These are phyloP conservation scores for Trochalopteron elliotii DNA, from an alignment of 2,113 vertebrate species.

Conservation along the genomic window DNA sequence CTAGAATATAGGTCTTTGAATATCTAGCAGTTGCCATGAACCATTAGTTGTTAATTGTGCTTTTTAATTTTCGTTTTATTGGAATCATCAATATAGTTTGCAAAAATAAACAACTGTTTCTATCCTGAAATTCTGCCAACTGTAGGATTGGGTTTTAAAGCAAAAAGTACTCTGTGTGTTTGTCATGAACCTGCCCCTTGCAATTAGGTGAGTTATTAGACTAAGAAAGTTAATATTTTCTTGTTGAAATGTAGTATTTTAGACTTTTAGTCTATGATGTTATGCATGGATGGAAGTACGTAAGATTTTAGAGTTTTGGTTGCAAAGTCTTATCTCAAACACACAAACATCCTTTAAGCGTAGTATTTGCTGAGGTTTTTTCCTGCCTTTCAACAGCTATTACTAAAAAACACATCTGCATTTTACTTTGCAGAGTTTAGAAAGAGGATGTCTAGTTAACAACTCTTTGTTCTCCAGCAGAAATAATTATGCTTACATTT, in stretches of 20 bases:
- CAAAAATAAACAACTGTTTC: background rate
- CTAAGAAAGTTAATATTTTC: background rate
- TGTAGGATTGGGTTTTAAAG: background rate
- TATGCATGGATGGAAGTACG: background rate
- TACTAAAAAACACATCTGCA: background rate
- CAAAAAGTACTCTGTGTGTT: background rate
- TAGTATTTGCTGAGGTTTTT: background rate
- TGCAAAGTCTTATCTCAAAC: background rate
- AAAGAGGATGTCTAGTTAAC: background rate
- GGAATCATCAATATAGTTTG: background rate
- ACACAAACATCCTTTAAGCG: background rate
- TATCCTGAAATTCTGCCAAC: background rate
- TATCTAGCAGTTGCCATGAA: background rate
- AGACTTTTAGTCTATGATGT: background rate
- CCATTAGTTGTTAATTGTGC: background rate
- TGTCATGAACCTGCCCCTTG: background rate
- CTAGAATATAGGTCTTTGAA: background rate
- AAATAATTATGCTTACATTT: background rate
- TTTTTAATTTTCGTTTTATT: background rate
- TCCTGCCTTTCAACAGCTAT: background rate
- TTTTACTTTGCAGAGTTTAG: background rate
- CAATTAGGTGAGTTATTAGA: background rate
- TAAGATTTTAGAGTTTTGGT: background rate
- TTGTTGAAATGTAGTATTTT: background rate
- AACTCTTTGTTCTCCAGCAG: background rate